Percentiles rank a stretch among this genome's conserved stretches.
Evolutionary conservation across 2,113 vertebrate genomes (phyloP).

Genomic region (Chionodraco myersi): DNA sequence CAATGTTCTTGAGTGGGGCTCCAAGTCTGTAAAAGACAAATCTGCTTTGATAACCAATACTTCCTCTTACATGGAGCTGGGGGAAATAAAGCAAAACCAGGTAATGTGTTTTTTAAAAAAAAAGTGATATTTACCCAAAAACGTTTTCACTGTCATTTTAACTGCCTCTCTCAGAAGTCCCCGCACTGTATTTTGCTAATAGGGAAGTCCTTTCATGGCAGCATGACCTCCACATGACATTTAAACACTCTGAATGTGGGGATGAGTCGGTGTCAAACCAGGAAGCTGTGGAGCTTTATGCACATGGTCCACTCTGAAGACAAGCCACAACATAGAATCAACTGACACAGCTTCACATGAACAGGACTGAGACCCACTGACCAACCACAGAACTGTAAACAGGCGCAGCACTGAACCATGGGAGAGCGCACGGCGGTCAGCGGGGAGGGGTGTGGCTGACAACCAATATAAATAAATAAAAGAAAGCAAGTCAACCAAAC

Average conservation of each 20-base stretch:
- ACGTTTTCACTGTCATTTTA: neutral
- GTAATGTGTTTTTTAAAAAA: neutral
- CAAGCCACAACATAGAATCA: conserved; percentile 78
- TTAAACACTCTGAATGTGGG: conserved; percentile 45
- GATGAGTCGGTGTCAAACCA: conserved; percentile 66
- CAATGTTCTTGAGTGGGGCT: conserved; percentile 30
- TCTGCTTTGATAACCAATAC: neutral
- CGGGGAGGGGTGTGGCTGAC: conserved; percentile 72
- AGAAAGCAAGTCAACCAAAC: conserved; percentile 67
- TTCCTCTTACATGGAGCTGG: neutral
- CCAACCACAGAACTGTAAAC: conserved; percentile 77
- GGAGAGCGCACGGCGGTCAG: conserved; percentile 68
- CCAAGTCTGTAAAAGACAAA: conserved; percentile 7
- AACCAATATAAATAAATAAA: conserved; percentile 52
- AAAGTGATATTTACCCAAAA: neutral
- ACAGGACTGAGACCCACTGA: conserved; percentile 79
- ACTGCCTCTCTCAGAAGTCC: conserved; percentile 16
- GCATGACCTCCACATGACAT: conserved; percentile 37
- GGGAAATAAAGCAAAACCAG: neutral
- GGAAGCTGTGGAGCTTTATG: conserved; percentile 68
- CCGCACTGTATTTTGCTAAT: conserved; percentile 8
- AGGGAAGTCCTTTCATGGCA: conserved; percentile 33
- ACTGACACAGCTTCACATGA: conserved; percentile 78
- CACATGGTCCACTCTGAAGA: conserved; percentile 73
- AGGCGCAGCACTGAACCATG: conserved; percentile 76